phyloP scores from a whole-genome alignment of 2,888 invertebrate species.

The Drosophila maculinotata region DNA sequence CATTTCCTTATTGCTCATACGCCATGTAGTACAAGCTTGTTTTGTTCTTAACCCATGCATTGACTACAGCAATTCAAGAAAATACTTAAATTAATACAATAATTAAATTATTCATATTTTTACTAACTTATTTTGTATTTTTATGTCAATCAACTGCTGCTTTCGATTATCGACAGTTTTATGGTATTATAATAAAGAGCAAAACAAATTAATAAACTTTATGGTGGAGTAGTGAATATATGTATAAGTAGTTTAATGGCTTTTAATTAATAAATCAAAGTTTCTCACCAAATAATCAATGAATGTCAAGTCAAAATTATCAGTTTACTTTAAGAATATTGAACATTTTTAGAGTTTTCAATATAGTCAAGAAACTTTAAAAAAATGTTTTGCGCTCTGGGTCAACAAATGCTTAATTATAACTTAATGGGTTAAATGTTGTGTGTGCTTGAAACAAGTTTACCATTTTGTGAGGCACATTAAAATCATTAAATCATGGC shows the following conservation, averaged over 20 bases:
- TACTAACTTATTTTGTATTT: neutral
- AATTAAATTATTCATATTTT: neutral
- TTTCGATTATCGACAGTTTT: neutral
- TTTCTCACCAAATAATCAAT: too few relatives aligned
- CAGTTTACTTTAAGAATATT: neutral
- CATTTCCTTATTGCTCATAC: slow-evolving; percentile 74
- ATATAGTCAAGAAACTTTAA: too few relatives aligned
- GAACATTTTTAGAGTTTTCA: too few relatives aligned
- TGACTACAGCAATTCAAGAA: slow-evolving; percentile 5
- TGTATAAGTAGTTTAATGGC: too few relatives aligned
- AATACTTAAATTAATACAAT: slow-evolving; percentile 1
- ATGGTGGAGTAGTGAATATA: too few relatives aligned
- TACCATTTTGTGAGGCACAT: slow-evolving; percentile 42
- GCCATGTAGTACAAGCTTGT: slow-evolving; percentile 43
- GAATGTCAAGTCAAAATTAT: too few relatives aligned
- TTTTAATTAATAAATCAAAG: too few relatives aligned
- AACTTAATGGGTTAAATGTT: too few relatives aligned
- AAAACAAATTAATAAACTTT: neutral
- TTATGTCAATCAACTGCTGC: neutral
- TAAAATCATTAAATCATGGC: slow-evolving; percentile 67
- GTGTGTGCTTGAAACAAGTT: slow-evolving; percentile 54
- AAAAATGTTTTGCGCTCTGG: too few relatives aligned
- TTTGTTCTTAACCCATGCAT: slow-evolving; percentile 27
- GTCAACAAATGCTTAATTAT: slow-evolving; percentile 27
- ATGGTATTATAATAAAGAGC: neutral